Percentiles rank a stretch among this genome's conserved stretches.
phyloP scores from a whole-genome alignment of 2,888 invertebrate genomes.

The Rugalucina vietnamica region DNA sequence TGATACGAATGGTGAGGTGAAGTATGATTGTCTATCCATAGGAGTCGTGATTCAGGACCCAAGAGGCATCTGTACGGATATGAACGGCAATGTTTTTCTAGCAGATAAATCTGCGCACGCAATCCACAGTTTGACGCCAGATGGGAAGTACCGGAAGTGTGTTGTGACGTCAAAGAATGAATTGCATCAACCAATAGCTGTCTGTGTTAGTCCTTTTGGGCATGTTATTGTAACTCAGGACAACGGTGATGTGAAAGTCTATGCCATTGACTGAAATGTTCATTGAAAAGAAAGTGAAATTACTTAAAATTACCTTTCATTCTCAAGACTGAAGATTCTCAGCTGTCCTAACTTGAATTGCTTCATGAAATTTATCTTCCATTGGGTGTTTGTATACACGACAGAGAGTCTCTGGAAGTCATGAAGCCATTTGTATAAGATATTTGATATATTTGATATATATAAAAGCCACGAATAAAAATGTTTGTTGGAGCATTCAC shows the following conservation, averaged over 20 bases:
- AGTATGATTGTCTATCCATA: constrained; percentile 60
- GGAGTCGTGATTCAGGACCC: constrained; percentile 67
- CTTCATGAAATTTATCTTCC: no score
- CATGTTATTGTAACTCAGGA: constrained; percentile 71
- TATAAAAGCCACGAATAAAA: no score
- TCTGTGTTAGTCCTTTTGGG: constrained; percentile 71
- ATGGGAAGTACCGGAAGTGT: constrained; percentile 65
- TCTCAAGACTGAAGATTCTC: no score
- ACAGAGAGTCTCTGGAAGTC: no score
- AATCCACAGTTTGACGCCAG: constrained; percentile 64
- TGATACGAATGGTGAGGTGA: constrained; percentile 62
- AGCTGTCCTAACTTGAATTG: no score
- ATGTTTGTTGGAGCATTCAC: no score
- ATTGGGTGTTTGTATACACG: no score
- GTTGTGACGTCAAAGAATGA: constrained; percentile 65
- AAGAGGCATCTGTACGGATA: constrained; percentile 68
- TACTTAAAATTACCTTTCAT: no score
- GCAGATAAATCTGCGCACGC: constrained; percentile 71
- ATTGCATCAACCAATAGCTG: constrained; percentile 66
- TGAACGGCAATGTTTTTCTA: constrained; percentile 65
- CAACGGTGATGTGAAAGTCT: constrained; percentile 71
- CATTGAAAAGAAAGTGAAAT: no score
- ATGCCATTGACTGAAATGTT: constrained; percentile 51
- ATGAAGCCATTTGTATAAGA: no score
- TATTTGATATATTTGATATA: no score